A percentile compares a stretch with the other conserved stretches of the same genome.
phyloP scores from a whole-genome alignment of 2,888 invertebrate species.

The Eucriotettix oculatus region DNA sequence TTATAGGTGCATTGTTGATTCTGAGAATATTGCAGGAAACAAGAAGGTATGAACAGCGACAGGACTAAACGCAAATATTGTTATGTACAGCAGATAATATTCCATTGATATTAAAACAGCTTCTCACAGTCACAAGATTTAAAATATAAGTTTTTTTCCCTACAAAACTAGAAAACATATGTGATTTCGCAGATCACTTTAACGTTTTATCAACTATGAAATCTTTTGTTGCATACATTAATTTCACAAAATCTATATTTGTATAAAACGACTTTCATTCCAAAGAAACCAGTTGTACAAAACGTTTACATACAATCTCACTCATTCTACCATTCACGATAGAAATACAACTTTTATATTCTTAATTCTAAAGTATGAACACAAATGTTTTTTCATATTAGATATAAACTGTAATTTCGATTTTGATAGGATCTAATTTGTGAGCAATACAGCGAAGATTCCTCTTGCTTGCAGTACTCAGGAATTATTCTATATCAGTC shows the following conservation, averaged over 20 bases:
- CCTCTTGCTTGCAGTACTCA: too few species aligned
- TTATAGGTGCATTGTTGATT: too few species aligned
- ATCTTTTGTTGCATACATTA: background rate
- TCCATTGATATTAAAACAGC: background rate
- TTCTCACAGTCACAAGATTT: background rate
- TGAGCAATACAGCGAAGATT: too few species aligned
- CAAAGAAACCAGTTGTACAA: background rate
- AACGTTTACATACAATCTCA: background rate
- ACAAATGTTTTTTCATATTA: background rate
- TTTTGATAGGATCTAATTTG: too few species aligned
- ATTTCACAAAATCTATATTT: background rate
- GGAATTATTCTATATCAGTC: too few species aligned
- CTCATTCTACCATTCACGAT: too few species aligned
- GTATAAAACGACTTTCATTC: constrained; percentile 4
- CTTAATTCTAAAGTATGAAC: too few species aligned
- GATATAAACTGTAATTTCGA: constrained; percentile 1
- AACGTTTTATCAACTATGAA: background rate
- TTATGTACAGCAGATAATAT: background rate
- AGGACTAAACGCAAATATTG: too few species aligned
- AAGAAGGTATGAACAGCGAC: too few species aligned
- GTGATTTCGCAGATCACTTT: background rate
- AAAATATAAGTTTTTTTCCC: background rate
- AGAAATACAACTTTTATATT: too few species aligned
- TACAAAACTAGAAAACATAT: background rate
- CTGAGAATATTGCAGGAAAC: too few species aligned